Conservation (phyloP, 2,888 invertebrate genomes). For the Cheiracanthium punctorium region DNA sequence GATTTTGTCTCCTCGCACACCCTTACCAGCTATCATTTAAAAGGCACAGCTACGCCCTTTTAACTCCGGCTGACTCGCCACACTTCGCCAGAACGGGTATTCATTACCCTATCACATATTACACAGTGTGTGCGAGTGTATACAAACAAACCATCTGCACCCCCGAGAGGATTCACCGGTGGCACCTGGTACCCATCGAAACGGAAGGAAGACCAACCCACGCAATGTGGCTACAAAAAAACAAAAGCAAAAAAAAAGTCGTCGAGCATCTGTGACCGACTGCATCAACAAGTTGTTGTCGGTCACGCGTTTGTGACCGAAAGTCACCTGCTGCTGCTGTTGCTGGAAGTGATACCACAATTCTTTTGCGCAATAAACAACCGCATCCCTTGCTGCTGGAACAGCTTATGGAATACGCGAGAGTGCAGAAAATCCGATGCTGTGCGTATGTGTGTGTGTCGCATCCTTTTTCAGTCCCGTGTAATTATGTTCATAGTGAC, state of each 20-base stretch:
- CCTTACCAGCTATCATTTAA: too few species aligned
- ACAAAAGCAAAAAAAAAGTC: slow-evolving; percentile 2
- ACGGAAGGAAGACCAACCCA: slow-evolving; percentile 12
- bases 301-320: slow-evolving; percentile 45
- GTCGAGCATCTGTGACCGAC: slow-evolving; percentile 20
- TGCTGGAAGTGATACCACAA: neutral
- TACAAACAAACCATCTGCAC: slow-evolving; percentile 11
- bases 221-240: neutral
- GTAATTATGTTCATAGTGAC: neutral
- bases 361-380: slow-evolving; percentile 8
- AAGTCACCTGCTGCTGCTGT: slow-evolving; percentile 65
- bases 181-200: slow-evolving; percentile 11
- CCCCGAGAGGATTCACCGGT: neutral
- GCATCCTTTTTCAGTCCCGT: neutral
- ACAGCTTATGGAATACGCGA: neutral
- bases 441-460: too few species aligned
- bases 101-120: neutral
- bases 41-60: neutral
- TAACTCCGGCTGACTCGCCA: neutral
- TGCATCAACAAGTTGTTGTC: slow-evolving; percentile 58
- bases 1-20: too few species aligned
- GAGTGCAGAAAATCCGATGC: neutral
- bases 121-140: neutral
- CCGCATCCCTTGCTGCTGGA: neutral
- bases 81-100: neutral